Percentiles rank a stretch among this genome's conserved stretches.
These are phyloP conservation scores for Fratercula arctica DNA, from an alignment of 2,797 vertebrate genomes.

Conservation along the genomic window DNA sequence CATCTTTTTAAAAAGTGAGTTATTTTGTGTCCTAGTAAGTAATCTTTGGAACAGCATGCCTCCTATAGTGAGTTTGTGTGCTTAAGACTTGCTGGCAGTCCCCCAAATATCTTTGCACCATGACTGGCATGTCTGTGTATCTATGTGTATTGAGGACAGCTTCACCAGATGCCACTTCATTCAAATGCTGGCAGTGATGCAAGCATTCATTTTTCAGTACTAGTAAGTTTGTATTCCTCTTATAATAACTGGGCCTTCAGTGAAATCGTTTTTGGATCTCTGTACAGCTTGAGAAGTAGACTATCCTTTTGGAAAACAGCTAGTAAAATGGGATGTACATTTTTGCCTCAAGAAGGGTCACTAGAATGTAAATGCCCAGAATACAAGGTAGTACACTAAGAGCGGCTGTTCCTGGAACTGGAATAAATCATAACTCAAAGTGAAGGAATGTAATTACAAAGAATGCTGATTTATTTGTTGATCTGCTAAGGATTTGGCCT, in stretches of 20 bases:
- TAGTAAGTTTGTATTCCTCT: not conserved
- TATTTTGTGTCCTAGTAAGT: not conserved
- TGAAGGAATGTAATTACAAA: not conserved
- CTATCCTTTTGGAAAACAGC: not conserved
- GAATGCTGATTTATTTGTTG: slow-evolving; percentile 3
- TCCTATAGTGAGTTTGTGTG: not conserved
- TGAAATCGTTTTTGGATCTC: not conserved
- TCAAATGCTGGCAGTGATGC: not conserved
- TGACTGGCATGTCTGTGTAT: not conserved
- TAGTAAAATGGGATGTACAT: not conserved
- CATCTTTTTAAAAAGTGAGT: not conserved
- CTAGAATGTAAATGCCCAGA: not conserved
- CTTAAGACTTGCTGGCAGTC: not conserved
- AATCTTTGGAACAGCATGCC: not conserved
- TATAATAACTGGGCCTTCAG: not conserved
- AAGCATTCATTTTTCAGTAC: not conserved
- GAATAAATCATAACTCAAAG: not conserved
- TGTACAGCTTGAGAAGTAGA: not conserved
- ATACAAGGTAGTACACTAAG: not conserved
- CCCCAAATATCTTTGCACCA: not conserved
- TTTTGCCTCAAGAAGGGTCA: not conserved
- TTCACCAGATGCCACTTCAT: slow-evolving; percentile 28
- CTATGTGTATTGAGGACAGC: not conserved
- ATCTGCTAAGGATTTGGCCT: not conserved
- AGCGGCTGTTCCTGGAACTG: not conserved